These are phyloP conservation scores for Desoria tigrina DNA, from an alignment of 2,888 invertebrate species.

Conservation along the genomic window DNA sequence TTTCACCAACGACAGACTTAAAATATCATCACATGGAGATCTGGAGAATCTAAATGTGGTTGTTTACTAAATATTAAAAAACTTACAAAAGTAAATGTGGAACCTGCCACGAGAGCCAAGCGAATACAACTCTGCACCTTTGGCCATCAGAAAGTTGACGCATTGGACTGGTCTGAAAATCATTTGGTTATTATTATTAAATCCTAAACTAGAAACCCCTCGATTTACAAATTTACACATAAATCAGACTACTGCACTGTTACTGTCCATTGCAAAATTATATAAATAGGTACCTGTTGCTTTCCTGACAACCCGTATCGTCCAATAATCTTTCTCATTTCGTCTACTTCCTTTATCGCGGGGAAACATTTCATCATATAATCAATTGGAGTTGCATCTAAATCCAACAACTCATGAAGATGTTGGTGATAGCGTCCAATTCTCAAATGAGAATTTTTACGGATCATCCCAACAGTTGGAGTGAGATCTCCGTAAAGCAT, in stretches of 20 bases:
- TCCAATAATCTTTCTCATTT: constrained; percentile 98
- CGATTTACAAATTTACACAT: not conserved
- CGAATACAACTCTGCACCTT: constrained; percentile 96
- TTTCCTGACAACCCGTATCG: constrained; percentile 95
- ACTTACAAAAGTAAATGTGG: constrained; percentile 75
- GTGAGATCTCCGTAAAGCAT: constrained; percentile 90
- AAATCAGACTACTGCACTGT: not conserved
- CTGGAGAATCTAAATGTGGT: not conserved
- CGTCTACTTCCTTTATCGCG: constrained; percentile 94
- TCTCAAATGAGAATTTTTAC: constrained; percentile 95
- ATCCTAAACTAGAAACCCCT: not conserved
- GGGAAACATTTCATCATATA: constrained; percentile 98
- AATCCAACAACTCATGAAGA: constrained; percentile 90
- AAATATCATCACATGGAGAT: not conserved
- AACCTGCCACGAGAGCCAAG: constrained; percentile 96
- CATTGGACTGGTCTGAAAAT: constrained; percentile 80
- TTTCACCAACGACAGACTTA: not conserved
- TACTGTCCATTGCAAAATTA: too few species aligned
- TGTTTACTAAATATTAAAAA: constrained; percentile 19
- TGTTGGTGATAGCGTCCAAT: constrained; percentile 99
- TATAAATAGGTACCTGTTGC: constrained; percentile 82
- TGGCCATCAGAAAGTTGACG: constrained; percentile 96
- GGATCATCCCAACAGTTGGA: constrained; percentile 93
- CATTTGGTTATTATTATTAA: not conserved
- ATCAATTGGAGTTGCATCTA: constrained; percentile 91